phyloP scores from a whole-genome alignment of 2,888 invertebrate species.

The Macaria notata region DNA sequence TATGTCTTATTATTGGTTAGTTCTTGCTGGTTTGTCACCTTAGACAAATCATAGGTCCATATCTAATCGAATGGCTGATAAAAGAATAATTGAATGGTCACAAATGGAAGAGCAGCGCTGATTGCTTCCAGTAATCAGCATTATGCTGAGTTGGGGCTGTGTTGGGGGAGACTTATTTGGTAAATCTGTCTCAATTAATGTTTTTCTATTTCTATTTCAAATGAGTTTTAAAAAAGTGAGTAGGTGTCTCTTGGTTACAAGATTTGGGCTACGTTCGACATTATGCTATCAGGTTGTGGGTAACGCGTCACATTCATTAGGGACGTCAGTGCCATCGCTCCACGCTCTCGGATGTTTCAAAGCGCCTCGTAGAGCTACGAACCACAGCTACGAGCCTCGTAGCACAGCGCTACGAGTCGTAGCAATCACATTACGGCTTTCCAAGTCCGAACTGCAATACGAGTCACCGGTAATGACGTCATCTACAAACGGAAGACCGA shows the following conservation, averaged over 20 bases:
- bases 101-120: too few species aligned
- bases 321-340: slow-evolving; percentile 15
- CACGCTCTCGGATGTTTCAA: slow-evolving; percentile 25
- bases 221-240: too few species aligned
- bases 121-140: slow-evolving; percentile 13
- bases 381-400: slow-evolving; percentile 8
- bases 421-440: slow-evolving; percentile 32
- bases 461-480: slow-evolving; percentile 29
- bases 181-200: too few species aligned
- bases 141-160: slow-evolving; percentile 10
- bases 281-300: slow-evolving; percentile 1
- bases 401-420: slow-evolving; percentile 17
- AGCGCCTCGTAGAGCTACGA: slow-evolving; percentile 15
- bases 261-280: not conserved
- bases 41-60: too few species aligned
- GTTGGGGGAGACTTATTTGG: too few species aligned
- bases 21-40: too few species aligned
- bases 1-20: too few species aligned
- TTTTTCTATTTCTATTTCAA: too few species aligned
- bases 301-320: slow-evolving; percentile 20
- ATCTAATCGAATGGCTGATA: too few species aligned
- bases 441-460: slow-evolving; percentile 17
- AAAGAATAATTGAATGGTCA: too few species aligned
- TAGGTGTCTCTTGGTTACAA: too few species aligned
- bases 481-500: slow-evolving; percentile 30